Percentiles rank a stretch among this genome's conserved stretches.
phyloP scores from a whole-genome alignment of 2,888 invertebrate genomes.

The Danaus chrysippus region DNA sequence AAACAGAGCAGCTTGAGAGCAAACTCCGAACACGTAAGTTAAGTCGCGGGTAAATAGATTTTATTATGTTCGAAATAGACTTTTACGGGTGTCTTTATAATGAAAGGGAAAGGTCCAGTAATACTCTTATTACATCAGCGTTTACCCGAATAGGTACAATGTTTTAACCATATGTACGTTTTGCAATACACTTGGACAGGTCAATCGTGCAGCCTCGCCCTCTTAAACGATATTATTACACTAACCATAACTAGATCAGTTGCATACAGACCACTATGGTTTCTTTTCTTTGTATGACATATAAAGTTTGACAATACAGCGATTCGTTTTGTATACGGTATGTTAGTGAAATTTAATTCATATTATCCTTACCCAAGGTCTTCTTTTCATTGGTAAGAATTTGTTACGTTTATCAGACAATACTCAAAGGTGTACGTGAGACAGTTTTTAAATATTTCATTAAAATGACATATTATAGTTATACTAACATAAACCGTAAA shows the following conservation, averaged over 20 bases:
- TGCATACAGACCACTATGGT: slow-evolving; percentile 27
- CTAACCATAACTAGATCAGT: slow-evolving; percentile 22
- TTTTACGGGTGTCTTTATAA: background rate
- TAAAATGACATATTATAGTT: slow-evolving; percentile 15
- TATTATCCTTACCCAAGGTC: slow-evolving; percentile 1
- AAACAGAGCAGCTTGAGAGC: too few species aligned
- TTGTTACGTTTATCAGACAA: slow-evolving; percentile 24
- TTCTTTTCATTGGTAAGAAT: background rate
- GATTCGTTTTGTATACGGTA: slow-evolving; percentile 13
- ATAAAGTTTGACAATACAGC: slow-evolving; percentile 18
- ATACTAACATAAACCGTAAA: slow-evolving; percentile 19
- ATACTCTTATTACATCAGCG: slow-evolving; percentile 6
- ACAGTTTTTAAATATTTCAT: slow-evolving; percentile 22
- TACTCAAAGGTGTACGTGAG: slow-evolving; percentile 24
- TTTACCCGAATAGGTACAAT: background rate
- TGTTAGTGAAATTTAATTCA: slow-evolving; percentile 8
- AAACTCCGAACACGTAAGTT: too few species aligned
- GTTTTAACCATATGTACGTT: slow-evolving; percentile 31
- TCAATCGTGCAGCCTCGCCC: slow-evolving; percentile 53
- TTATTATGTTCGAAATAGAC: too few species aligned
- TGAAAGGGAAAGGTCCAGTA: slow-evolving; percentile 4
- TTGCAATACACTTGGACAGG: slow-evolving; percentile 57
- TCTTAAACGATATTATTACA: slow-evolving; percentile 28
- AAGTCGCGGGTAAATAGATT: too few species aligned
- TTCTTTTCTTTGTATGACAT: slow-evolving; percentile 22